Conservation (phyloP, 2,113 vertebrate species). For the Callocephalon fimbriatum region DNA sequence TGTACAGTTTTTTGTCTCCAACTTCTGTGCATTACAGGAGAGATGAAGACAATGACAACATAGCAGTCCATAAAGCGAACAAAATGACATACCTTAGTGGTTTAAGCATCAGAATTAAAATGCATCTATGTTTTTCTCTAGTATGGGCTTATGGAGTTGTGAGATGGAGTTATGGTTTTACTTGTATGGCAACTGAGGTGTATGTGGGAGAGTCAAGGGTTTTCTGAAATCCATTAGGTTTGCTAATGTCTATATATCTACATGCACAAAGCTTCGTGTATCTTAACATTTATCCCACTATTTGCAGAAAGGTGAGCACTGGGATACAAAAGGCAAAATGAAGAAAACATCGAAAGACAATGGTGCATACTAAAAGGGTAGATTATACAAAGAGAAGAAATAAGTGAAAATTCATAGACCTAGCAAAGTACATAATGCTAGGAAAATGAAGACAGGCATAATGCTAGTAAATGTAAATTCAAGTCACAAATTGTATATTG, state of each 20-base stretch:
- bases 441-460: background rate
- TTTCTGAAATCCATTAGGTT: background rate
- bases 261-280: background rate
- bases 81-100: background rate
- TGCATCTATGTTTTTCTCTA: background rate
- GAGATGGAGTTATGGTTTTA: background rate
- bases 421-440: background rate
- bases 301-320: background rate
- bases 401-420: background rate
- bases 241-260: background rate
- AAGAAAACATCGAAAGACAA: background rate
- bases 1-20: background rate
- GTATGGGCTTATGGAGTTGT: accelerated
- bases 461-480: background rate
- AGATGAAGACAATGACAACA: background rate
- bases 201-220: background rate
- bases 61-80: background rate
- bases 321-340: background rate
- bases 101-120: background rate
- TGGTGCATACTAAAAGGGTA: background rate
- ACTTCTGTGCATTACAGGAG: background rate
- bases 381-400: background rate
- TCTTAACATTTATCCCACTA: background rate
- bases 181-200: background rate
- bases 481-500: background rate